phyloP scores from a whole-genome alignment of 2,113 vertebrate genomes.

The Barnardius zonarius region DNA sequence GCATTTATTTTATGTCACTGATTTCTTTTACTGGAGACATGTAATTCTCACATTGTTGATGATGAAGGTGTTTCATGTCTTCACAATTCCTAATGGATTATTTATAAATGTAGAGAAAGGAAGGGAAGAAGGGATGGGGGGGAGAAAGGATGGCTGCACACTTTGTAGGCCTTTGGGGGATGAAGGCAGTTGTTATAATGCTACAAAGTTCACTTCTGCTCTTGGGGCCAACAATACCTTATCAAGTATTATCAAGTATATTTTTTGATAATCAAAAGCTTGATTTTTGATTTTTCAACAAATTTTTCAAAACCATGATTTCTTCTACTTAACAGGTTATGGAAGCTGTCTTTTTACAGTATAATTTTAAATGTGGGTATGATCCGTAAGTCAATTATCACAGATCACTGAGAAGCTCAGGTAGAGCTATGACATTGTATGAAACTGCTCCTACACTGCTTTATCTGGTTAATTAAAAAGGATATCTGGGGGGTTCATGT shows the following conservation, averaged over 20 bases:
- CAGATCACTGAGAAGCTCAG: neutral
- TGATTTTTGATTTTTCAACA: neutral
- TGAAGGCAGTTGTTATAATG: neutral
- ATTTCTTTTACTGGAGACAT: neutral
- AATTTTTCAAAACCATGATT: neutral
- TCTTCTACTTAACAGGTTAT: neutral
- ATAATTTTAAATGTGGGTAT: neutral
- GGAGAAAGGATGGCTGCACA: neutral
- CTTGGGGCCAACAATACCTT: neutral
- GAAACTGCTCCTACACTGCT: conserved; percentile 29
- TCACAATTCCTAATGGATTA: neutral
- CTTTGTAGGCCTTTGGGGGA: neutral
- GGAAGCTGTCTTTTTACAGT: neutral
- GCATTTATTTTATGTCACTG: neutral
- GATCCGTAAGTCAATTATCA: conserved; percentile 9
- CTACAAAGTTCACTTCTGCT: neutral
- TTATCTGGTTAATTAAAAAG: conserved; percentile 73
- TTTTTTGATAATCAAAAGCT: neutral
- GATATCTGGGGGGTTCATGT: conserved; percentile 63
- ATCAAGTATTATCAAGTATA: neutral
- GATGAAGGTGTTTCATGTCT: neutral
- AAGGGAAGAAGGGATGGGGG: neutral
- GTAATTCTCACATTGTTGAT: neutral
- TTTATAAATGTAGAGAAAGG: neutral
- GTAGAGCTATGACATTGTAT: neutral